These are phyloP conservation scores for Drosophila mayaguana DNA, from an alignment of 2,888 invertebrate genomes.

Conservation along the genomic window DNA sequence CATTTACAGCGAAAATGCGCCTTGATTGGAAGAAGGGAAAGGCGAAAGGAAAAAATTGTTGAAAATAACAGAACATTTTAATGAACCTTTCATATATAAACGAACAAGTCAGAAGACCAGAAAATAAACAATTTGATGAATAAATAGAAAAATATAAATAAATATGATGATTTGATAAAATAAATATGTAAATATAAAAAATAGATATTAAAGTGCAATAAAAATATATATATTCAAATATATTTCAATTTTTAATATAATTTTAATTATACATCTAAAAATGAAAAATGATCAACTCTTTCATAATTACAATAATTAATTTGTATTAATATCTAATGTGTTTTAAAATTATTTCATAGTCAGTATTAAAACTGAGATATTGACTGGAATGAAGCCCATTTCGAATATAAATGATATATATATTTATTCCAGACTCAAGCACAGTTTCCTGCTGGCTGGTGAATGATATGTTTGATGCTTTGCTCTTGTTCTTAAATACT, in stretches of 20 bases:
- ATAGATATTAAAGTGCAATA: not conserved
- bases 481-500: not conserved
- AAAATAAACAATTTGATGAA: no score
- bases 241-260: no score
- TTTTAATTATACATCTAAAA: no score
- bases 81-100: no score
- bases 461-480: slow-evolving; percentile 3
- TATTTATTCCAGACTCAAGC: not conserved
- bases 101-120: not conserved
- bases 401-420: no score
- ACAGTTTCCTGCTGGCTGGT: not conserved
- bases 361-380: no score
- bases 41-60: not conserved
- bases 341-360: no score
- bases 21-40: not conserved
- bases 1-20: slow-evolving; percentile 27
- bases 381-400: no score
- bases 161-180: not conserved
- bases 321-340: no score
- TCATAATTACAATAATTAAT: no score
- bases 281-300: no score
- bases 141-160: not conserved
- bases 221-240: not conserved
- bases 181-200: not conserved
- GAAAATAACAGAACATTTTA: not conserved